Evolutionary conservation across 1,140 invertebrate genomes (phyloP).

Genomic region (Spodoptera litura): DNA sequence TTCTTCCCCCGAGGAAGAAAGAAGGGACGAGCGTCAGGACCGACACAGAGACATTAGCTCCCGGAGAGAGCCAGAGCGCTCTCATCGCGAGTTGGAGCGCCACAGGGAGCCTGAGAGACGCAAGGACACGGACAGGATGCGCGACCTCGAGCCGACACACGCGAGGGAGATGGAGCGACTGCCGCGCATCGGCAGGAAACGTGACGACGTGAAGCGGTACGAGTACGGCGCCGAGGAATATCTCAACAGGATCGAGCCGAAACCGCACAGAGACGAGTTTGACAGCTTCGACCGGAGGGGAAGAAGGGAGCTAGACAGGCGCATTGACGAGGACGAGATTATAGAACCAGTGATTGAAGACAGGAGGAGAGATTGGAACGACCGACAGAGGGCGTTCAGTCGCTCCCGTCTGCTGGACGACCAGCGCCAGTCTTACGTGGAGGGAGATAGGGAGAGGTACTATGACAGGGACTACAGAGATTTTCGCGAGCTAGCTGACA

Average conservation of each 20-base stretch:
- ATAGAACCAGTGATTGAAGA: slow-evolving; percentile 83
- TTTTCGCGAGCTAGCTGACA: slow-evolving; percentile 77
- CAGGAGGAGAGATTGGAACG: slow-evolving; percentile 76
- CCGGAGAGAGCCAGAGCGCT: slow-evolving; percentile 79
- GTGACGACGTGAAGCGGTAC: slow-evolving; percentile 75
- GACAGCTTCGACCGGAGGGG: slow-evolving; percentile 70
- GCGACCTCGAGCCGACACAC: slow-evolving; percentile 58
- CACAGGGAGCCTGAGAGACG: slow-evolving; percentile 76
- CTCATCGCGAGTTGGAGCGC: slow-evolving; percentile 71
- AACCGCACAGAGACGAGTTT: slow-evolving; percentile 73
- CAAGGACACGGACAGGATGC: slow-evolving; percentile 71
- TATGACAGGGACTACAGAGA: slow-evolving; percentile 80
- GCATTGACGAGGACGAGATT: slow-evolving; percentile 82
- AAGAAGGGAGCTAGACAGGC: slow-evolving; percentile 74
- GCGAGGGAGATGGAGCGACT: slow-evolving; percentile 74
- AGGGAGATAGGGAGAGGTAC: slow-evolving; percentile 79
- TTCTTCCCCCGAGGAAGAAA: slow-evolving; percentile 84
- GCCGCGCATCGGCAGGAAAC: slow-evolving; percentile 77
- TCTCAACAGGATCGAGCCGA: slow-evolving; percentile 77
- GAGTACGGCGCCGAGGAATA: slow-evolving; percentile 80
- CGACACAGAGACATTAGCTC: slow-evolving; percentile 76
- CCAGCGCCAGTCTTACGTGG: slow-evolving; percentile 75
- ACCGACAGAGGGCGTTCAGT: slow-evolving; percentile 79
- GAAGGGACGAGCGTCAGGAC: slow-evolving; percentile 78
- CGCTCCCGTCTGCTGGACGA: slow-evolving; percentile 80